phyloP scores from a whole-genome alignment of 2,113 vertebrate species.

The Clupea harengus region DNA sequence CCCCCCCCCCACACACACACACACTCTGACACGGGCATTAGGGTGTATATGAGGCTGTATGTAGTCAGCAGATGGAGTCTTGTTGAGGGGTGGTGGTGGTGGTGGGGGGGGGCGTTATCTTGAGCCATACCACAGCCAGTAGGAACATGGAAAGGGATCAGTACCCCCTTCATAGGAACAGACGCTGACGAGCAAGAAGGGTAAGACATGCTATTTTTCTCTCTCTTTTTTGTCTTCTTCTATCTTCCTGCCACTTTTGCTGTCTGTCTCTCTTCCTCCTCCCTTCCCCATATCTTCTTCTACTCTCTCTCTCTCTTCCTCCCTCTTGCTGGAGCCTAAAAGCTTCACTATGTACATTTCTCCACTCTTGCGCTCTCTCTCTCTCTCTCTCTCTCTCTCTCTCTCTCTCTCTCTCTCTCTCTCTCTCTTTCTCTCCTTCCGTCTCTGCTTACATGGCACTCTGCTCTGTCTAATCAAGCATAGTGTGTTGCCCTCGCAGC shows the following conservation, averaged over 20 bases:
- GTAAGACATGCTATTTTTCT: constrained; percentile 53
- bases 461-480: background rate
- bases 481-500: background rate
- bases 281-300: background rate
- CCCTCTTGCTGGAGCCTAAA: background rate
- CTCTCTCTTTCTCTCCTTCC: background rate
- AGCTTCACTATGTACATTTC: no score
- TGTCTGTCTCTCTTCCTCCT: background rate
- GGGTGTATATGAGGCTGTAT: no score
- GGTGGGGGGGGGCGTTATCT: no score
- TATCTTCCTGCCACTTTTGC: background rate
- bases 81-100: no score
- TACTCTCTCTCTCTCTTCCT: no score
- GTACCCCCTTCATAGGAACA: no score
- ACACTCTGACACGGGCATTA: background rate
- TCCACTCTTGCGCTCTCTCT: background rate
- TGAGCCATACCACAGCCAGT: no score
- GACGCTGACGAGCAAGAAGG: constrained; percentile 62
- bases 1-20: background rate
- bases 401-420: background rate
- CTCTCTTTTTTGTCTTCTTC: background rate
- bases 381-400: background rate
- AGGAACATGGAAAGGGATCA: no score
- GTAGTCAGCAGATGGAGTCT: no score
- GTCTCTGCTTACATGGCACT: background rate